Conservation (phyloP, 2,888 invertebrate genomes). For the Myopa testacea region DNA sequence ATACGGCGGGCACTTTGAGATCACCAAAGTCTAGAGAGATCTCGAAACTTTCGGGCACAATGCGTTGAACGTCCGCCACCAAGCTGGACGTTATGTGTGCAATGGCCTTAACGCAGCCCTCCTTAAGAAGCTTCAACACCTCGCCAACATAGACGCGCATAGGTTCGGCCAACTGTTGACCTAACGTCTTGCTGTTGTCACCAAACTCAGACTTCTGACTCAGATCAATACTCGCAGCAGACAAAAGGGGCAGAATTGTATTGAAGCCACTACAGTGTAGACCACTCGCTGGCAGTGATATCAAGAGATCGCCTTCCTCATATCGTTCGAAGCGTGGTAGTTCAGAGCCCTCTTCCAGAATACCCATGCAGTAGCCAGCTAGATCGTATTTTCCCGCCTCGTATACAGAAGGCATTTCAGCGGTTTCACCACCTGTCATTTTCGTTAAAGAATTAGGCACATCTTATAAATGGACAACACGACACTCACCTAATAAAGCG, state of each 20-base stretch:
- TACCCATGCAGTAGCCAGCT: constrained; percentile 96
- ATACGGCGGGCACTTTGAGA: constrained; percentile 82
- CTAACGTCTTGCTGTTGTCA: constrained; percentile 72
- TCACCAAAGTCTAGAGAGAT: constrained; percentile 78
- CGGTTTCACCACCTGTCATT: constrained; percentile 84
- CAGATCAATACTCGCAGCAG: constrained; percentile 74
- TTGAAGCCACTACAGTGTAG: constrained; percentile 97
- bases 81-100: constrained; percentile 96
- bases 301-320: constrained; percentile 80
- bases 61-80: constrained; percentile 86
- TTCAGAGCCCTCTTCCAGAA: constrained; percentile 80
- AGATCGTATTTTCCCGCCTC: constrained; percentile 89
- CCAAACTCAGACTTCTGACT: constrained; percentile 73
- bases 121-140: constrained; percentile 77
- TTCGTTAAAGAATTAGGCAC: not conserved
- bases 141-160: constrained; percentile 88
- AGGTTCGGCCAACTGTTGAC: constrained; percentile 85
- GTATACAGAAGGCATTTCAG: constrained; percentile 98
- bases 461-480: too few species aligned
- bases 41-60: constrained; percentile 77
- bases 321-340: constrained; percentile 79
- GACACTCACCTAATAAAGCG: constrained; percentile 82
- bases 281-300: constrained; percentile 90
- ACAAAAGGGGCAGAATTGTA: constrained; percentile 83
- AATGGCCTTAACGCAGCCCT: constrained; percentile 79